Conservation (phyloP, 2,888 invertebrate genomes). For the Stictocephala bisonia region DNA sequence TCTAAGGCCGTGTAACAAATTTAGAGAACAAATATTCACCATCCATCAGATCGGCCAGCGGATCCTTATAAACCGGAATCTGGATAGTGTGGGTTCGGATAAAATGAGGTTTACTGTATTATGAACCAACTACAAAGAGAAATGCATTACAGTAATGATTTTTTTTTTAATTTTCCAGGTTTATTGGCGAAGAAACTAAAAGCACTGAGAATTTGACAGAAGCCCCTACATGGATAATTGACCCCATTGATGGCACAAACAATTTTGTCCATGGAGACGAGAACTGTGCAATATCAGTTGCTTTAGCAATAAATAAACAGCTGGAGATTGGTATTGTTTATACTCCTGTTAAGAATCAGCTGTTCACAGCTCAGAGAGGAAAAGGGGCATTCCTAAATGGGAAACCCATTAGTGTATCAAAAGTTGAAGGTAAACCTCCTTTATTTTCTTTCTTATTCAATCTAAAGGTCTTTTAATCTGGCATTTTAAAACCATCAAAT, state of each 20-base stretch:
- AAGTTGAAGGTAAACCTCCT: constrained; percentile 70
- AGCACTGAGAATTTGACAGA: constrained; percentile 77
- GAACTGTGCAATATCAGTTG: constrained; percentile 90
- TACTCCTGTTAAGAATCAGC: constrained; percentile 88
- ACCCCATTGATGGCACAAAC: constrained; percentile 98
- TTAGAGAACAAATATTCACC: too few relatives aligned
- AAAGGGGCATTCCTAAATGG: constrained; percentile 92
- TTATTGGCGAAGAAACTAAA: constrained; percentile 92
- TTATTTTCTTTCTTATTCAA: too few relatives aligned
- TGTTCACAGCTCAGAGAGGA: constrained; percentile 88
- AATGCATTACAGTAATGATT: too few relatives aligned
- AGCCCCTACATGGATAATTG: constrained; percentile 96
- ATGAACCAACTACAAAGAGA: too few relatives aligned
- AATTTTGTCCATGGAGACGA: constrained; percentile 97
- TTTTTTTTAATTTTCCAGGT: constrained; percentile 68
- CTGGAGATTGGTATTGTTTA: constrained; percentile 87
- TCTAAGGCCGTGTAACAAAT: too few relatives aligned
- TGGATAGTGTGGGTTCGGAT: too few relatives aligned
- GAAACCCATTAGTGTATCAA: constrained; percentile 77
- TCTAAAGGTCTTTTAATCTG: too few relatives aligned
- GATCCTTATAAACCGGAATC: too few relatives aligned
- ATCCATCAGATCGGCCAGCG: too few relatives aligned
- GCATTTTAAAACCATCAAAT: too few relatives aligned
- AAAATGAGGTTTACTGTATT: too few relatives aligned
- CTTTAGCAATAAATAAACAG: constrained; percentile 77